Evolutionary conservation across 2,797 vertebrate species (phyloP).

Genomic region (Intellagama lesueurii): DNA sequence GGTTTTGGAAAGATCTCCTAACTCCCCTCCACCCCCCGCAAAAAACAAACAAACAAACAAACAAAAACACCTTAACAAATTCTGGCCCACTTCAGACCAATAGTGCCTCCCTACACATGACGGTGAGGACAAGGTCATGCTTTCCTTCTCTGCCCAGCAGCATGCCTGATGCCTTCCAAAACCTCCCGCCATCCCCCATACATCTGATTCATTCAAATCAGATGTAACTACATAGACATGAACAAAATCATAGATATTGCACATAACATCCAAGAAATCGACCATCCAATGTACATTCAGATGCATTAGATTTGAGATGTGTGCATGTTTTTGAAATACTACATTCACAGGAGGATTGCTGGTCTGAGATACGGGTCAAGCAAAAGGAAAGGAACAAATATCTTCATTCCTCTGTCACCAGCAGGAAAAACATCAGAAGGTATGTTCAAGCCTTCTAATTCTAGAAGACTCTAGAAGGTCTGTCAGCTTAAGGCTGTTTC

Average conservation of each 20-base stretch:
- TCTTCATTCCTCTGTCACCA: not conserved
- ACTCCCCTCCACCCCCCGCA: too few species aligned
- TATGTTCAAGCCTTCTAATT: not conserved
- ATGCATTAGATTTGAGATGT: not conserved
- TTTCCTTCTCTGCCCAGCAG: not conserved
- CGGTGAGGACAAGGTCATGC: not conserved
- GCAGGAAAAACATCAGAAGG: not conserved
- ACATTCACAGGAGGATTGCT: not conserved
- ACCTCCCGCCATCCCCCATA: not conserved
- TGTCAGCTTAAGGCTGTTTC: not conserved
- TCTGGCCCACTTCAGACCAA: not conserved
- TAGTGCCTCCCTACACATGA: too few species aligned
- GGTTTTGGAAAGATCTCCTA: too few species aligned
- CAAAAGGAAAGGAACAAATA: not conserved
- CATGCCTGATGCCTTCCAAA: too few species aligned
- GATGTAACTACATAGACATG: not conserved
- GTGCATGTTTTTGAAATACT: not conserved
- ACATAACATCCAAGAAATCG: not conserved
- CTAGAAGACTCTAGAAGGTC: too few species aligned
- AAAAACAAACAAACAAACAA: too few species aligned
- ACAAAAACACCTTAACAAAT: not conserved
- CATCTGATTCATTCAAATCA: not conserved
- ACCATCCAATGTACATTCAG: not conserved
- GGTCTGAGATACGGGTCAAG: not conserved
- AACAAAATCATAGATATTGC: not conserved